These are phyloP conservation scores for Crossocerus cetratus DNA, from an alignment of 2,888 invertebrate species.

Conservation along the genomic window DNA sequence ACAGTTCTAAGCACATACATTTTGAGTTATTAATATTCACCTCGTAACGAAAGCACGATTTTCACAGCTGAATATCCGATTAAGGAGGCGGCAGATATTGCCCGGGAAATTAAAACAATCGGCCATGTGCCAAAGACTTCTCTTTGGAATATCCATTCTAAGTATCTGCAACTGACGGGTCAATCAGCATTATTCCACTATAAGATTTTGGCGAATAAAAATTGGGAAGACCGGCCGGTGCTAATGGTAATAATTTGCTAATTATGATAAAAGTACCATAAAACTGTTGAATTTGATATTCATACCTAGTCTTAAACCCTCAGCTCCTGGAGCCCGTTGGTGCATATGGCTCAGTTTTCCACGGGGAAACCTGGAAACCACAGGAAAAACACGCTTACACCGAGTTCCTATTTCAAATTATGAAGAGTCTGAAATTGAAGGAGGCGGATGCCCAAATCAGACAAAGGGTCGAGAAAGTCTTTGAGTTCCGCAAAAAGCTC, in stretches of 20 bases:
- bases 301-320: background rate
- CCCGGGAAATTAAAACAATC: too few species aligned
- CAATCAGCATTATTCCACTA: too few species aligned
- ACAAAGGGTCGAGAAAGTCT: background rate
- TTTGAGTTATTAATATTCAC: too few species aligned
- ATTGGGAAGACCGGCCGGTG: background rate
- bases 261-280: background rate
- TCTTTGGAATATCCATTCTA: background rate
- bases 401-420: background rate
- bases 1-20: too few species aligned
- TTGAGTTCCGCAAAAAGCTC: background rate
- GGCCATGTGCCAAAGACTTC: background rate
- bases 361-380: background rate
- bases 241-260: background rate
- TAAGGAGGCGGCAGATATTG: too few species aligned
- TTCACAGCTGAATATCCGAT: too few species aligned
- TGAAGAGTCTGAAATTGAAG: background rate
- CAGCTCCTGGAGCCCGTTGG: background rate
- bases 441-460: background rate
- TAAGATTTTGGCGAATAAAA: background rate
- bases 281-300: too few species aligned
- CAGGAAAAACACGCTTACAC: background rate
- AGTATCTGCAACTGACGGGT: too few species aligned
- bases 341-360: background rate
- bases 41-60: too few species aligned